These are phyloP conservation scores for Digitonthophagus gazella DNA, from an alignment of 2,888 invertebrate genomes.

Conservation along the genomic window DNA sequence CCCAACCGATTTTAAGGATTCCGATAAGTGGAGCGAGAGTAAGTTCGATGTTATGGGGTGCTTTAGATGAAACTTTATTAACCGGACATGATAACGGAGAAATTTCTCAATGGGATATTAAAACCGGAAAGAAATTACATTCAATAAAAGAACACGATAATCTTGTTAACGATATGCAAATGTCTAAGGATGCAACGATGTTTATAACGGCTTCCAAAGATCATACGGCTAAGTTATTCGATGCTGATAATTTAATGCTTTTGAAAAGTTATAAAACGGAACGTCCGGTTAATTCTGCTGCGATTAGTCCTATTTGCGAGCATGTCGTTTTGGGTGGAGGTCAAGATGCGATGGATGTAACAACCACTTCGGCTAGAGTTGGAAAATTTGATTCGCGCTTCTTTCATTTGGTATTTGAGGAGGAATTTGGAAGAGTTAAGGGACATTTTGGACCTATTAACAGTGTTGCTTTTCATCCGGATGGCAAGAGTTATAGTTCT, in stretches of 20 bases:
- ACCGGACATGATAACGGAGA: slow-evolving; percentile 95
- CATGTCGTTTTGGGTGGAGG: slow-evolving; percentile 98
- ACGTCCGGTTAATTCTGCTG: slow-evolving; percentile 96
- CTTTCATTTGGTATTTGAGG: slow-evolving; percentile 94
- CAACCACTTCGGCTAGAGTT: slow-evolving; percentile 87
- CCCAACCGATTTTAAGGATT: slow-evolving; percentile 74
- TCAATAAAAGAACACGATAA: slow-evolving; percentile 79
- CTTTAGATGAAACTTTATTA: slow-evolving; percentile 85
- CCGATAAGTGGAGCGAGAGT: slow-evolving; percentile 81
- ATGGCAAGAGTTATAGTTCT: slow-evolving; percentile 93
- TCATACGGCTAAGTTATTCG: slow-evolving; percentile 92
- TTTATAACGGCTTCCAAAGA: slow-evolving; percentile 98
- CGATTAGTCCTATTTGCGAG: slow-evolving; percentile 91
- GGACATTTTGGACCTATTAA: slow-evolving; percentile 99
- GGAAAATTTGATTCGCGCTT: slow-evolving; percentile 75
- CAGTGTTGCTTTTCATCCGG: slow-evolving; percentile 96
- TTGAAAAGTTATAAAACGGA: slow-evolving; percentile 97
- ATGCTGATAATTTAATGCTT: slow-evolving; percentile 79
- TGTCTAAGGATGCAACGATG: slow-evolving; percentile 90
- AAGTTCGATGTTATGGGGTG: slow-evolving; percentile 92
- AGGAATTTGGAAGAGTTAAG: slow-evolving; percentile 96
- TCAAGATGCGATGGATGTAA: slow-evolving; percentile 99
- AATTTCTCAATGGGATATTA: slow-evolving; percentile 89
- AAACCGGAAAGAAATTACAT: slow-evolving; percentile 80
- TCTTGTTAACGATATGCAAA: slow-evolving; percentile 95